phyloP scores from a whole-genome alignment of 1,140 invertebrate species.

The Bombyx mandarina region DNA sequence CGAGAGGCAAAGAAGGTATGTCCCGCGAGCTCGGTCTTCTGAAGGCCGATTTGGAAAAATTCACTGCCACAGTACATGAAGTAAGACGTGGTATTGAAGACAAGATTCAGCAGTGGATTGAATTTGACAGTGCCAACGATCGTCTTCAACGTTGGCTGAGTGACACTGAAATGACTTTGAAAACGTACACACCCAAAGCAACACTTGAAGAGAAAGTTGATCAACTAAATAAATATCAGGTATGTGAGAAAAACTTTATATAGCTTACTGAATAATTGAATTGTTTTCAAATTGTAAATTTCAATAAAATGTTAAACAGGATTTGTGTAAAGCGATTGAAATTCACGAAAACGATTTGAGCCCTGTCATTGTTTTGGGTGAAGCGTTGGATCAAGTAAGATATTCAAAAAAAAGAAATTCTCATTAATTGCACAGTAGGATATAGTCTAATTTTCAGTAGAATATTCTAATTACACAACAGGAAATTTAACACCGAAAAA shows the following conservation, averaged over 20 bases:
- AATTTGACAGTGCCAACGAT: constrained; percentile 91
- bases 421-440: constrained; percentile 43
- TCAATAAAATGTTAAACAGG: constrained; percentile 72
- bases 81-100: constrained; percentile 85
- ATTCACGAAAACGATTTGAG: constrained; percentile 79
- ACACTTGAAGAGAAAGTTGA: constrained; percentile 93
- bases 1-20: constrained; percentile 84
- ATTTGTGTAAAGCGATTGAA: constrained; percentile 82
- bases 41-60: constrained; percentile 86
- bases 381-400: constrained; percentile 90
- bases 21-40: constrained; percentile 83
- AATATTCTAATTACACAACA: constrained; percentile 46
- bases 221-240: constrained; percentile 91
- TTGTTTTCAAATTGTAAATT: constrained; percentile 28
- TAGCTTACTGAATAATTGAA: constrained; percentile 11
- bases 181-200: constrained; percentile 87
- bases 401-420: constrained; percentile 28
- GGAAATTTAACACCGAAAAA: constrained; percentile 18
- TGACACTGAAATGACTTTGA: constrained; percentile 88
- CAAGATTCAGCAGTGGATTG: constrained; percentile 89
- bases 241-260: constrained; percentile 41
- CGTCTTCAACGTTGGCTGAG: constrained; percentile 85
- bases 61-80: constrained; percentile 81
- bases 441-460: constrained; percentile 65
- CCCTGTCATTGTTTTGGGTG: constrained; percentile 81